Percentiles rank a stretch among this genome's conserved stretches.
Evolutionary conservation across 2,888 invertebrate genomes (phyloP).

Genomic region (Teleogryllus oceanicus): DNA sequence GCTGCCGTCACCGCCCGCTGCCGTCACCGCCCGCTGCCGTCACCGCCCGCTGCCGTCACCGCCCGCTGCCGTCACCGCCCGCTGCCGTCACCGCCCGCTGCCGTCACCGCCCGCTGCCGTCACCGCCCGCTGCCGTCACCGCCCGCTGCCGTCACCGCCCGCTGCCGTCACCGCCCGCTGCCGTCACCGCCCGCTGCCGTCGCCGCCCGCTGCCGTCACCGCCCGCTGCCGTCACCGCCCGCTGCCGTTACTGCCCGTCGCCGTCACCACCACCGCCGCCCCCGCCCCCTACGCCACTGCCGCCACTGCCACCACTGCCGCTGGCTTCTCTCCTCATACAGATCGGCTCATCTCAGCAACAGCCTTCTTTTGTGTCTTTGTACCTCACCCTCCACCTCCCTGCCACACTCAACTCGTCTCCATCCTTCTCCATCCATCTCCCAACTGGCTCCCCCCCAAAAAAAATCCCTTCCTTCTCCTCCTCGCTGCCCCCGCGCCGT

Average conservation of each 20-base stretch:
- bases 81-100: no score
- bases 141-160: no score
- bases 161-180: neutral
- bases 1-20: no score
- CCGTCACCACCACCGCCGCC: neutral
- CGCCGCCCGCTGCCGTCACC: neutral
- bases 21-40: no score
- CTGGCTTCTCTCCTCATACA: neutral
- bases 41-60: no score
- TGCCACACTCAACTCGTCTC: neutral
- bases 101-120: no score
- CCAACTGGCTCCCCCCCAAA: neutral
- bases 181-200: neutral
- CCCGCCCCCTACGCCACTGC: no score
- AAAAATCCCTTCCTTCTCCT: no score
- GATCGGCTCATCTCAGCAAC: slow-evolving; percentile 12
- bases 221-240: neutral
- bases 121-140: no score
- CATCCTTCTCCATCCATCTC: neutral
- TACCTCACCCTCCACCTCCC: neutral
- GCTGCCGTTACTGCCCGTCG: neutral
- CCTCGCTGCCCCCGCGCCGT: no score
- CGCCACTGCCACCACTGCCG: no score
- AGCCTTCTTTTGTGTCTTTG: neutral
- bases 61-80: no score